phyloP scores from a whole-genome alignment of 2,797 vertebrate species.

The Zonotrichia albicollis region DNA sequence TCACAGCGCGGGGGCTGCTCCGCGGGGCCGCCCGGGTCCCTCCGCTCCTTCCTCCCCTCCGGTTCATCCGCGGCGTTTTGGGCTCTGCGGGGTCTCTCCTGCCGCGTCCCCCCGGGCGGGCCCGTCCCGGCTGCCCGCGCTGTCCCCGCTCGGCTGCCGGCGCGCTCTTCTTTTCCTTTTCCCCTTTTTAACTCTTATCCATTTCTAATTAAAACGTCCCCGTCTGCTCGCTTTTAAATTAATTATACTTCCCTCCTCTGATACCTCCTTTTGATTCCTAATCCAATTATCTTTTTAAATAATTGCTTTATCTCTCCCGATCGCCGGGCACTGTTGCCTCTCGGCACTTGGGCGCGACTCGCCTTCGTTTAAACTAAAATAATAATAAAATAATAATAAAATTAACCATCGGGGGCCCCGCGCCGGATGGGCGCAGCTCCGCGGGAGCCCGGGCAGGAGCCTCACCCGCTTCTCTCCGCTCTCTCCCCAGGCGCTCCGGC shows the following conservation, averaged over 20 bases:
- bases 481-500: slow-evolving; percentile 37
- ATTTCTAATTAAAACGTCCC: slow-evolving; percentile 65
- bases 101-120: not conserved
- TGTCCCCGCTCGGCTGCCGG: not conserved
- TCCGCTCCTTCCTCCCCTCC: not conserved
- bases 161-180: not conserved
- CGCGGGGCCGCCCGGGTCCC: not conserved
- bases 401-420: not conserved
- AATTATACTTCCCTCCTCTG: slow-evolving; percentile 62
- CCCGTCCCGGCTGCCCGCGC: not conserved
- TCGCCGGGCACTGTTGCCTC: slow-evolving; percentile 17
- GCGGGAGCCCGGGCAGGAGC: not conserved
- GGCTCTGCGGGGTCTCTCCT: not conserved
- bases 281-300: slow-evolving; percentile 74
- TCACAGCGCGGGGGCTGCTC: not conserved
- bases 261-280: slow-evolving; percentile 68
- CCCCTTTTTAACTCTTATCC: slow-evolving; percentile 34
- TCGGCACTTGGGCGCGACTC: not conserved
- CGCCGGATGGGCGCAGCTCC: not conserved
- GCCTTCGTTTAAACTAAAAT: slow-evolving; percentile 6
- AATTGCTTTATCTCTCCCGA: slow-evolving; percentile 67
- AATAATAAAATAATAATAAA: not conserved
- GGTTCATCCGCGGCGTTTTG: not conserved
- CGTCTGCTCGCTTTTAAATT: slow-evolving; percentile 57
- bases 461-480: not conserved